phyloP scores from a whole-genome alignment of 2,888 invertebrate genomes.

The Sialis lutaria region DNA sequence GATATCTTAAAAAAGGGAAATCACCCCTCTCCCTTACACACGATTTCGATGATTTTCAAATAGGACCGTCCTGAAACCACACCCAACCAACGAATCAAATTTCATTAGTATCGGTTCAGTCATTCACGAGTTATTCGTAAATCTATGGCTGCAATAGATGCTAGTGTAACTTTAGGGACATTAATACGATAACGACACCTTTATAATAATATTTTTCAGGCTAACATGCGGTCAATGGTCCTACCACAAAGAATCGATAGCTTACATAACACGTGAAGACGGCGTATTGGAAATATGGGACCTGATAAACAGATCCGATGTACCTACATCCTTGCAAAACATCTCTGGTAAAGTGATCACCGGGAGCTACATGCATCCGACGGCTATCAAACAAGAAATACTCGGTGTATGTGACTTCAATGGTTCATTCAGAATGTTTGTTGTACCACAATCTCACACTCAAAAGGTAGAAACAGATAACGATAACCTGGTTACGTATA shows the following conservation, averaged over 20 bases:
- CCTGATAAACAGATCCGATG: conserved; percentile 48
- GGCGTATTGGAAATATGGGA: conserved; percentile 73
- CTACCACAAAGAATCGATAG: conserved; percentile 48
- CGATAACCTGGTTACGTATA: conserved; percentile 26
- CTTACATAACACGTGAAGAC: conserved; percentile 53
- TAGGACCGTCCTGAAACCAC: no score
- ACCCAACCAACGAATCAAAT: no score
- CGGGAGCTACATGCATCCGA: conserved; percentile 38
- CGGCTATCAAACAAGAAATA: conserved; percentile 36
- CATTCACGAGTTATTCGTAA: no score
- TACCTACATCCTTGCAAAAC: conserved; percentile 45
- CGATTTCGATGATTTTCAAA: no score
- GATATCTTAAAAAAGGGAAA: no score
- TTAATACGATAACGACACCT: no score
- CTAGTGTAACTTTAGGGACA: no score
- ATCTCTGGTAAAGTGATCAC: conserved; percentile 50
- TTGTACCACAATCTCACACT: conserved; percentile 35
- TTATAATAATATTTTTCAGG: no score
- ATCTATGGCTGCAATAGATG: no score
- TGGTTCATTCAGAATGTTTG: conserved; percentile 47
- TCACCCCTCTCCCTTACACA: no score
- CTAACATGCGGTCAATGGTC: conserved; percentile 59
- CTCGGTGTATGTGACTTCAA: conserved; percentile 50
- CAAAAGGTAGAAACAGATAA: conserved; percentile 25
- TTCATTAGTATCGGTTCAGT: no score